Evolutionary conservation across 2,888 invertebrate species (phyloP).

Genomic region (Flabesymbios commensalis): DNA sequence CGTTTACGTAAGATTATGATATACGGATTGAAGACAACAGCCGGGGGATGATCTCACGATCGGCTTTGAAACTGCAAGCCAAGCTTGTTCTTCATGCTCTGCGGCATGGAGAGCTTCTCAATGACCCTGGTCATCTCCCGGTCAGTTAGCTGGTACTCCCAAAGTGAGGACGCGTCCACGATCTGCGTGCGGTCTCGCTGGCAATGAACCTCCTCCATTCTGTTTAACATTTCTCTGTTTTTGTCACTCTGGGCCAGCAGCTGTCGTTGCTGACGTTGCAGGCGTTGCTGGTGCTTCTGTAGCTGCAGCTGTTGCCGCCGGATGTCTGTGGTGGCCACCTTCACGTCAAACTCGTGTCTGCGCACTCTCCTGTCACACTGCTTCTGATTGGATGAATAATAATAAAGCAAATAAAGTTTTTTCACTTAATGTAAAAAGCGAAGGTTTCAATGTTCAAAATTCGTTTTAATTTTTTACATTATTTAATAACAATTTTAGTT

Average conservation of each 20-base stretch:
- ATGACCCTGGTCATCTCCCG: not conserved
- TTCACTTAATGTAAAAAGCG: too few relatives aligned
- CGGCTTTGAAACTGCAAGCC: too few relatives aligned
- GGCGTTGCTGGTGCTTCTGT: constrained; percentile 1
- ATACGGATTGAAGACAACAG: too few relatives aligned
- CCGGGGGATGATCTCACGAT: too few relatives aligned
- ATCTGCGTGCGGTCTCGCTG: not conserved
- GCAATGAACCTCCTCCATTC: not conserved
- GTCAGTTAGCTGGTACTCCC: not conserved
- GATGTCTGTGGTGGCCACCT: constrained; percentile 5
- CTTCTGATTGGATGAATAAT: too few relatives aligned
- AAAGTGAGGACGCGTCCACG: not conserved
- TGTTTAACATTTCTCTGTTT: not conserved
- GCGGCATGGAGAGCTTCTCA: not conserved
- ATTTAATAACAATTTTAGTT: too few relatives aligned
- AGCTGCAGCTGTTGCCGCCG: constrained; percentile 8
- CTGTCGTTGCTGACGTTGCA: constrained; percentile 3
- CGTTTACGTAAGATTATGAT: too few relatives aligned
- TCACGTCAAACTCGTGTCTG: constrained; percentile 14
- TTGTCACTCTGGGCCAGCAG: constrained; percentile 46
- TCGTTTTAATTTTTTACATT: too few relatives aligned
- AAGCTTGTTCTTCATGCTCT: not conserved
- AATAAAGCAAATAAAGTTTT: too few relatives aligned
- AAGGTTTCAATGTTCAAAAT: too few relatives aligned
- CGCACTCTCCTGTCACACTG: constrained; percentile 14